Conservation (phyloP, 2,888 invertebrate genomes). For the Pardosa pseudoannulata region DNA sequence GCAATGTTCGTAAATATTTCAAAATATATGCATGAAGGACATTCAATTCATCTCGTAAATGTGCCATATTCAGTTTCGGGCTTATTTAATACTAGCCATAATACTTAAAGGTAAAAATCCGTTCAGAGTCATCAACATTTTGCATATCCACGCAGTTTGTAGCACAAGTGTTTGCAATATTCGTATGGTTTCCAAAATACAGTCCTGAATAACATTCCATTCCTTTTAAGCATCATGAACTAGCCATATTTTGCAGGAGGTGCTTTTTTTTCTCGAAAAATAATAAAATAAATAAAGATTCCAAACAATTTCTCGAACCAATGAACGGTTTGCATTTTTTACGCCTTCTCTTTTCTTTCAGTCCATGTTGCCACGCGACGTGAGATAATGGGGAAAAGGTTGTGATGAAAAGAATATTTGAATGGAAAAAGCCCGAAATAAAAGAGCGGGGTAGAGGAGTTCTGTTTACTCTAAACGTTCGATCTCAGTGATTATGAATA, state of each 20-base stretch:
- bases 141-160: too few species aligned
- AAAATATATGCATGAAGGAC: too few species aligned
- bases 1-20: too few species aligned
- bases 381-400: conserved; percentile 51
- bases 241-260: background rate
- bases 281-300: conserved; percentile 17
- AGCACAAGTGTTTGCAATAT: too few species aligned
- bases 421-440: conserved; percentile 36
- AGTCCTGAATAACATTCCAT: background rate
- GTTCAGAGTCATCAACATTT: too few species aligned
- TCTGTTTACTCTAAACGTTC: conserved; percentile 54
- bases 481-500: conserved; percentile 59
- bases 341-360: conserved; percentile 14
- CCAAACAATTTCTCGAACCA: conserved; percentile 46
- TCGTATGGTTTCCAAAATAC: background rate
- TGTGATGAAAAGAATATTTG: conserved; percentile 41
- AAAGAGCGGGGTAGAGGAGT: conserved; percentile 27
- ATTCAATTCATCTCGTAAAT: too few species aligned
- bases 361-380: conserved; percentile 54
- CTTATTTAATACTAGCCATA: too few species aligned
- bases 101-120: too few species aligned
- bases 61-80: too few species aligned
- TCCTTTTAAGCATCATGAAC: background rate
- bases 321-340: conserved; percentile 37
- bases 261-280: background rate